Base-by-base conservation (phyloP, 2,797 vertebrate species). In the Lateolabrax maculatus region DNA sequence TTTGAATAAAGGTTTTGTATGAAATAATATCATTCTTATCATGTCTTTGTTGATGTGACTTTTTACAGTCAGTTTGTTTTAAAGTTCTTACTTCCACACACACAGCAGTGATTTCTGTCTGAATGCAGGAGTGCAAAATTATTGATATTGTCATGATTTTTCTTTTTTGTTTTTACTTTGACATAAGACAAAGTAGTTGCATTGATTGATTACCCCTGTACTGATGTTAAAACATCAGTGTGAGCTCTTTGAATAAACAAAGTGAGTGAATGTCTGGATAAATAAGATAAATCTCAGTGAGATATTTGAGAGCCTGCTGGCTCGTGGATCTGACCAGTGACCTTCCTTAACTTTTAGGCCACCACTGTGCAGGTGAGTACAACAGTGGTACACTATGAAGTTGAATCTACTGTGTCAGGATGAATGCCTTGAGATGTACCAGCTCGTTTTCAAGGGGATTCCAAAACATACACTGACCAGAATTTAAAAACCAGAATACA, bases 1-100 rank as follows among this genome's bases (percentile, higher is more conserved):
- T 63, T 36, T 71, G 46, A 71, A 70, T 71, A 37, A 53, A 70
- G 18, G 39, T 51, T 60, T 66, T 44, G 23, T 57, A 55, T 75
- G 6, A 71, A 62, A 61, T 49, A 57, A 48, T 34, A 15, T 57
- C 15, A 41, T 37, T 49, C 9, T 27, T 56, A 27, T 12, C n/a
- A 48, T 37, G 9, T 23, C 2, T 43, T 23, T 55, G n/a, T 23
- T 49, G 15, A 8, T 52, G 19, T 68, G 46, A n/a, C 4, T 43
- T 49, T 23, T 55, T 31, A 25, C 18, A 37, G 13, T 58, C 15
- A n/a, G 12, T 11, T 31, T 49, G 23, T 34, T 34, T 46, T 21
- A 36, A 39, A 31, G 36, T 25, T 18, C 15, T 3, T 16, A 27
- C 5, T 34, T 9, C n/a, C n/a, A n/a, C n/a, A n/a, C n/a, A n/a